Conservation (phyloP, 2,888 invertebrate species). For the Apotomis capreana region DNA sequence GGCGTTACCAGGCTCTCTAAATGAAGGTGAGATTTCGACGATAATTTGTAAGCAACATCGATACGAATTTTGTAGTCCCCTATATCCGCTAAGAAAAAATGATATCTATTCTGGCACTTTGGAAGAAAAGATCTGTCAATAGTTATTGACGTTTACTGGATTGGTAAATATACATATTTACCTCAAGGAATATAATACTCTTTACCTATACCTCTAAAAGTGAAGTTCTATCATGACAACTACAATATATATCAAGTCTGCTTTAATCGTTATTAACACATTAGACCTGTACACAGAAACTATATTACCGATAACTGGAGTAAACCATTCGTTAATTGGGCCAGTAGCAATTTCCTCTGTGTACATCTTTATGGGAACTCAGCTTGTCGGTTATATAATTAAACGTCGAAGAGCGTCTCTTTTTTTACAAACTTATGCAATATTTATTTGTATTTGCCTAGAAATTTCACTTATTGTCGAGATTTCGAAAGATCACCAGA, state of each 20-base stretch:
- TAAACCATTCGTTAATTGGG: slow-evolving; percentile 62
- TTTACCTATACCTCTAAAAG: too few species aligned
- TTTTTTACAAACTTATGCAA: slow-evolving; percentile 63
- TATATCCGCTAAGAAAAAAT: too few species aligned
- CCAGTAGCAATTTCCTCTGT: slow-evolving; percentile 64
- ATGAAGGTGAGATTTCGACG: too few species aligned
- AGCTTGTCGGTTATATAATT: slow-evolving; percentile 52
- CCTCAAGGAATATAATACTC: too few species aligned
- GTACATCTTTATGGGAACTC: slow-evolving; percentile 59
- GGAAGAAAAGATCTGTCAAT: too few species aligned
- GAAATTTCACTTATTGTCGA: slow-evolving; percentile 57
- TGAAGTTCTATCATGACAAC: not conserved
- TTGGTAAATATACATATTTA: too few species aligned
- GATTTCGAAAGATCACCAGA: slow-evolving; percentile 54
- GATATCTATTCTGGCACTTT: too few species aligned
- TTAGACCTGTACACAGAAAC: slow-evolving; percentile 68
- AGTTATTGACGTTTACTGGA: too few species aligned
- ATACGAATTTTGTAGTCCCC: too few species aligned
- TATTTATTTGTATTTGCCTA: slow-evolving; percentile 56
- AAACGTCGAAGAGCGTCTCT: slow-evolving; percentile 52
- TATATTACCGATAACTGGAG: slow-evolving; percentile 55
- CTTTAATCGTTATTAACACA: slow-evolving; percentile 58
- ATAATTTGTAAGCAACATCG: too few species aligned
- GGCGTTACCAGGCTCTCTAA: too few species aligned
- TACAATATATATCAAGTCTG: slow-evolving; percentile 11